These are phyloP conservation scores for Shinisaurus crocodilurus DNA, from an alignment of 2,113 vertebrate species.

Conservation along the genomic window DNA sequence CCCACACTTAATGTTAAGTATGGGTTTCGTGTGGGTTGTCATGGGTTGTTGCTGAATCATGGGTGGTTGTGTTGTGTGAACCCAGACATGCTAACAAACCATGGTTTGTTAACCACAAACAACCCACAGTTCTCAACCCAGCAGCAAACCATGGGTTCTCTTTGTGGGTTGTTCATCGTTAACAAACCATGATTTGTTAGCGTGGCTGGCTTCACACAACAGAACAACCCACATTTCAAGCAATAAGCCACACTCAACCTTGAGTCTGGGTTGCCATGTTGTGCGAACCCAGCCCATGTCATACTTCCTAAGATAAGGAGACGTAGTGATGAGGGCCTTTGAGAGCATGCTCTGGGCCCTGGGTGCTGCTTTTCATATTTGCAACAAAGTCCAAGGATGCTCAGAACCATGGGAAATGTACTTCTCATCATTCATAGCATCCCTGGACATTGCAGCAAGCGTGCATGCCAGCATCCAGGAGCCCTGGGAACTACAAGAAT, in stretches of 20 bases:
- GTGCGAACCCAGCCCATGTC: too few relatives aligned
- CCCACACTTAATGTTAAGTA: too few relatives aligned
- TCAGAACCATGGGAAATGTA: background rate
- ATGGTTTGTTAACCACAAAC: too few relatives aligned
- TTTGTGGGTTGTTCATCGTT: too few relatives aligned
- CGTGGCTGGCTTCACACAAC: background rate
- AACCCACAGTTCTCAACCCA: too few relatives aligned
- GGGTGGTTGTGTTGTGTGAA: too few relatives aligned
- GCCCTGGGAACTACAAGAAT: background rate
- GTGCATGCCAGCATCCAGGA: background rate
- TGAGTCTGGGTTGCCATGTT: too few relatives aligned
- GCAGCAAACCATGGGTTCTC: too few relatives aligned
- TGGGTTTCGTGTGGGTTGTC: too few relatives aligned
- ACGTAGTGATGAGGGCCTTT: background rate
- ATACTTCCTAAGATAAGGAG: background rate
- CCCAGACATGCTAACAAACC: too few relatives aligned
- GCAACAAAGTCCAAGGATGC: background rate
- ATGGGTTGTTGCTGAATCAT: too few relatives aligned
- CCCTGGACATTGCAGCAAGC: background rate
- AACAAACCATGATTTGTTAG: too few relatives aligned
- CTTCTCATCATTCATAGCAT: background rate
- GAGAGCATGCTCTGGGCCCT: background rate
- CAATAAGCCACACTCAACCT: background rate
- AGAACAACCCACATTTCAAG: background rate
- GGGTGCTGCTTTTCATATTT: background rate